A percentile compares a stretch with the other conserved stretches of the same genome.
phyloP scores from a whole-genome alignment of 2,888 invertebrate species.

The Cheilosia impressa region DNA sequence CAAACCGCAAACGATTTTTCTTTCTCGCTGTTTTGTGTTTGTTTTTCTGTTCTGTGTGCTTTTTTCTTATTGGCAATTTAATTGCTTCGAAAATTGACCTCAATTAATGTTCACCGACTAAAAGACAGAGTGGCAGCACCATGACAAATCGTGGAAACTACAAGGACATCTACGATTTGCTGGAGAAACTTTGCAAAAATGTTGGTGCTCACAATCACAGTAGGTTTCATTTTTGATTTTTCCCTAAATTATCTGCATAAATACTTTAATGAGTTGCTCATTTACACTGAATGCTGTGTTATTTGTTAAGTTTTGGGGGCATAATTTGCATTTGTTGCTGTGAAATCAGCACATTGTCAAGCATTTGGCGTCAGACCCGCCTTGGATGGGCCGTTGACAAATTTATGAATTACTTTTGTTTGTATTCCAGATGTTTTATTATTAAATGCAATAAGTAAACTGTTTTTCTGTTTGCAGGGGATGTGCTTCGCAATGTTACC shows the following conservation, averaged over 20 bases:
- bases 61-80: conserved; percentile 35
- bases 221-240: conserved; percentile 73
- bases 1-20: conserved; percentile 36
- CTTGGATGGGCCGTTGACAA: conserved; percentile 33
- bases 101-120: conserved; percentile 49
- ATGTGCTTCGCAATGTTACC: conserved; percentile 79
- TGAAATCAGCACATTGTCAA: conserved; percentile 22
- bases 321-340: not conserved
- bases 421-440: conserved; percentile 18
- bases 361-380: conserved; percentile 45
- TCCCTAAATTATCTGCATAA: not conserved
- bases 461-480: conserved; percentile 76
- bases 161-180: conserved; percentile 79
- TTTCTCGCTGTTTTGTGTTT: conserved; percentile 7
- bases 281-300: conserved; percentile 34
- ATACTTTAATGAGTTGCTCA: conserved; percentile 8
- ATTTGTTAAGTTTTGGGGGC: conserved; percentile 13
- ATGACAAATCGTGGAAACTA: conserved; percentile 77
- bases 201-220: conserved; percentile 77
- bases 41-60: conserved; percentile 5
- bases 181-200: conserved; percentile 79
- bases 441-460: not conserved
- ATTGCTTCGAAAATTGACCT: conserved; percentile 23
- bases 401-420: conserved; percentile 65
- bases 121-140: conserved; percentile 23